Evolutionary conservation across 2,888 invertebrate species (phyloP).

Genomic region (Cataglyphis altisquamis): DNA sequence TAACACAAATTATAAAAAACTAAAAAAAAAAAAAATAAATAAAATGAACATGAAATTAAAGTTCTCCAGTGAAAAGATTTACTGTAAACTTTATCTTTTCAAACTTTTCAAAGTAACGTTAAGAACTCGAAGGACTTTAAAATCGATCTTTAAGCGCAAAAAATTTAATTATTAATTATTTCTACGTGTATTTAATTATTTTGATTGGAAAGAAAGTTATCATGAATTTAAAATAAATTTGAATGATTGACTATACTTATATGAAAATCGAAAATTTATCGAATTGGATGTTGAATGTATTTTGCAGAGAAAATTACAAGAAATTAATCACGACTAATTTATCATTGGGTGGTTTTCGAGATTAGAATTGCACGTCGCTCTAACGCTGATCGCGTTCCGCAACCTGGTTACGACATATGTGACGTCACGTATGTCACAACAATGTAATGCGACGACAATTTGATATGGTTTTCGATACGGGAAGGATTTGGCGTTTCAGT

Average conservation of each 20-base stretch:
- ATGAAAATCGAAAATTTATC: not conserved
- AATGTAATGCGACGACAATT: not conserved
- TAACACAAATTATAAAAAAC: not conserved
- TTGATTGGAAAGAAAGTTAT: not conserved
- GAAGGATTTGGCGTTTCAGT: conserved; percentile 12
- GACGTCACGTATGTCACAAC: not conserved
- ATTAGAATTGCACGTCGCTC: conserved; percentile 28
- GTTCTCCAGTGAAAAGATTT: not conserved
- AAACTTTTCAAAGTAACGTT: conserved; percentile 6
- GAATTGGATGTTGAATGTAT: not conserved
- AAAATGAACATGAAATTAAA: not conserved
- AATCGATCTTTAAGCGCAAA: not conserved
- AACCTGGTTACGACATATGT: not conserved
- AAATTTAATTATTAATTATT: conserved; percentile 31
- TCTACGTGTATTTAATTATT: not conserved
- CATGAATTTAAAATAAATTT: not conserved
- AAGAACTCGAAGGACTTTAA: conserved; percentile 8
- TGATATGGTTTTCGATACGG: conserved; percentile 9
- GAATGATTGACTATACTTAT: not conserved
- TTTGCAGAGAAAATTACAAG: not conserved
- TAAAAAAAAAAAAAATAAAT: not conserved
- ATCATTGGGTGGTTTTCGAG: not conserved
- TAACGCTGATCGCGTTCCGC: not conserved
- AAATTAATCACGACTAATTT: conserved; percentile 5
- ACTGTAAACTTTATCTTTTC: conserved; percentile 12